Base-by-base conservation (phyloP, 2,888 invertebrate genomes). In the Andrena marginata region DNA sequence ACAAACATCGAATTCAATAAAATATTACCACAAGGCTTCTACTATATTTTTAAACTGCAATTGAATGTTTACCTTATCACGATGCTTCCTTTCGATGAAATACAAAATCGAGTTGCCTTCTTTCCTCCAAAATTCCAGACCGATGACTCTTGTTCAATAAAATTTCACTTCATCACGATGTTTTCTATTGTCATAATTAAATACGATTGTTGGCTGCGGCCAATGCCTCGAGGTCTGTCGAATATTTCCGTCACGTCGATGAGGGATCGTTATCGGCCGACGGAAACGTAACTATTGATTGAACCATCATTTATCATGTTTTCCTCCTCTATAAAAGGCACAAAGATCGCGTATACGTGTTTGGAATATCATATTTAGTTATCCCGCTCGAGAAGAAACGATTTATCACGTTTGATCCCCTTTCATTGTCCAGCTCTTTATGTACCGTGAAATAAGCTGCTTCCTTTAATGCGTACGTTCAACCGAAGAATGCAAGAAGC, bases 331-430 rank as follows among this genome's bases (percentile, higher is more conserved):
- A 65, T 76, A 78, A 85, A 76, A 67, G 67, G 60, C 76, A 79
- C 70, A 82, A 85, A 85, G 85, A 87, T 87, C 77, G 75, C 80
- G 64, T 59, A 60, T 75, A 77, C 87, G 87, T 87, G 87, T 76
- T 83, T 68, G 62, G 85, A 85, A 87, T 87, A 87, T 83, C 83
- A 80, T 81, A 80, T 82, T 85, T 87, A 87, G 83, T 85, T 85
- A 87, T 83, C 85, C 68, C 60, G 54, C 69, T 49, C 64, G 65
- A 26, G 71, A 29, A 71, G 59, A 62, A 63, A 73, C 83, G 79
- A 87, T 87, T 78, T 87, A 87, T 87, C 85, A 87, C 75, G 81
- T 76, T 83, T 77, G 79, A 79, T 67, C 77, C 63, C 60, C n/a
- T 63, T 26, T 73, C 72, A 33, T 35, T 23, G 62, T 33, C 29